Evolutionary conservation across 2,797 vertebrate genomes (phyloP), one percentile per base, ranked within the genome.

Genomic region (Falco concolor): DNA sequence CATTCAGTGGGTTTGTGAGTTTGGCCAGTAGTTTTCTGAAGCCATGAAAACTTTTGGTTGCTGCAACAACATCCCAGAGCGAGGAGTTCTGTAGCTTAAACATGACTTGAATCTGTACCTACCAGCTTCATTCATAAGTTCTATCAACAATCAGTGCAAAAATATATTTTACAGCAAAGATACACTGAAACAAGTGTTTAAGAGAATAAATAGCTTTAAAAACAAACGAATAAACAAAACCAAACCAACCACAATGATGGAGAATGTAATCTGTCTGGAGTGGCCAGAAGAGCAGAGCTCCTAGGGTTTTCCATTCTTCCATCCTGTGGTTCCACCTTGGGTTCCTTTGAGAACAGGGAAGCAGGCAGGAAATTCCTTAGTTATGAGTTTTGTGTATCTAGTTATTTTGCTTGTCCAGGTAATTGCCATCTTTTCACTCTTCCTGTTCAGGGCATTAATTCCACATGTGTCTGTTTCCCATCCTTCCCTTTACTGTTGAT

Each of bases 361-460:
- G 83, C 69, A 84, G 68, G 47, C 92, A 95, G 94, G 92, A 96
- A 95, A 96, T 95, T 91, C 85, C 70, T 89, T 30, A 79, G 73
- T 86, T 81, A 90, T 52, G 80, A 93, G 69, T 90, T 79, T 86
- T 93, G 84, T 93, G 94, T 90, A 65, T 89, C 32, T 91, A 32
- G 30, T 89, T 90, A 74, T 77, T 95, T 95, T 87, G n/a, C 56
- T 92, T 77, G 67, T 92, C 70, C 72, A 85, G 80, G 83, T 94
- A 84, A 83, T 57, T 82, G 76, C 69, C 25, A 59, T 88, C 82
- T 95, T 89, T 90, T 95, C 64, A 77, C 56, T 90, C 75, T 92
- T 97, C 91, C 75, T 92, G 59, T 94, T 94, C 44, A 63, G 65
- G 44, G 12, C 50, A 65, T 81, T 84, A 80, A 86, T 92, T 88